Evolutionary conservation across 2,113 vertebrate genomes (phyloP).

Genomic region (Casuarius casuarius): DNA sequence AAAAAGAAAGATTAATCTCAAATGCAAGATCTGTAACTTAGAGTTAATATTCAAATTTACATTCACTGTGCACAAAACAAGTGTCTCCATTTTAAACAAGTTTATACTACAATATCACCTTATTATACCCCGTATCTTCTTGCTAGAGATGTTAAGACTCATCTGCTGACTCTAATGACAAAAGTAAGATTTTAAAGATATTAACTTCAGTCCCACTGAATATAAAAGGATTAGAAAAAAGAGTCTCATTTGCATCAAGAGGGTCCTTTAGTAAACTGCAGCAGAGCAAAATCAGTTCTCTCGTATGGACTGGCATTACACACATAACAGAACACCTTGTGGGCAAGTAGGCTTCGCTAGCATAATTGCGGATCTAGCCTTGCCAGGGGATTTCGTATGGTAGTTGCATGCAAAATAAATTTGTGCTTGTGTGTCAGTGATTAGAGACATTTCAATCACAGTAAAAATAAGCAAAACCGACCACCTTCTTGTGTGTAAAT

Average conservation of each 20-base stretch:
- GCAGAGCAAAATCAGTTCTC: neutral
- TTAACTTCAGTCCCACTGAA: neutral
- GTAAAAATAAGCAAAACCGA: neutral
- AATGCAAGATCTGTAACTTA: neutral
- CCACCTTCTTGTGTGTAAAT: neutral
- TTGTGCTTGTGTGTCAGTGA: neutral
- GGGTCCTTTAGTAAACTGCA: neutral
- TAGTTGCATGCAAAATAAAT: neutral
- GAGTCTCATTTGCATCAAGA: neutral
- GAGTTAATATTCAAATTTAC: neutral
- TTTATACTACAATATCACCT: neutral
- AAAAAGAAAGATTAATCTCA: neutral
- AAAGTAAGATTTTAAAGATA: neutral
- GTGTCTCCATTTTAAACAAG: neutral
- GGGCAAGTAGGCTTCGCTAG: neutral
- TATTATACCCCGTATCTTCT: neutral
- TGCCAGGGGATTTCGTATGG: neutral
- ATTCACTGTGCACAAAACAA: neutral
- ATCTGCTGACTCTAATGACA: neutral
- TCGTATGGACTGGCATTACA: neutral
- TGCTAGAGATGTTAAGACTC: neutral
- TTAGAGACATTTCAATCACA: neutral
- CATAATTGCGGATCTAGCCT: neutral
- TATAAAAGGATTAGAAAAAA: neutral
- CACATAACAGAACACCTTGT: neutral